phyloP scores from a whole-genome alignment of 2,888 invertebrate genomes.

The Platerodrilus igneus region DNA sequence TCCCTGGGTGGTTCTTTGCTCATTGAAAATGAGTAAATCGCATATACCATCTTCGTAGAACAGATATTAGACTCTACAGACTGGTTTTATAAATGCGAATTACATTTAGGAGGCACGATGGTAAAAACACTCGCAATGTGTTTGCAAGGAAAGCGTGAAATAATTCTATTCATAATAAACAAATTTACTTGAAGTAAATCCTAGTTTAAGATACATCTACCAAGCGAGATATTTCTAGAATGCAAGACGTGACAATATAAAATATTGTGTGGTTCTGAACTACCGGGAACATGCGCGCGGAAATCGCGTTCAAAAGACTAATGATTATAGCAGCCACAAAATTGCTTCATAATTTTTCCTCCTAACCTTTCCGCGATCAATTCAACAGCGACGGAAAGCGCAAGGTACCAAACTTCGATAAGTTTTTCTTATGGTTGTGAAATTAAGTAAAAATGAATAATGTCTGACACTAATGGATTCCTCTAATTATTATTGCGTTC shows the following conservation, averaged over 20 bases:
- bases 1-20: slow-evolving; percentile 17
- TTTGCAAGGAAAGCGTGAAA: too few relatives aligned
- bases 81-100: slow-evolving; percentile 14
- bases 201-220: too few relatives aligned
- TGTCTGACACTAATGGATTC: too few relatives aligned
- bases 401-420: slow-evolving; percentile 41
- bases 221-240: slow-evolving; percentile 22
- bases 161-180: too few relatives aligned
- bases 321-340: slow-evolving; percentile 46
- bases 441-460: slow-evolving; percentile 23
- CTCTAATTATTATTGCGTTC: too few relatives aligned
- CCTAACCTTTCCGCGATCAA: slow-evolving; percentile 48
- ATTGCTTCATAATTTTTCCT: slow-evolving; percentile 50
- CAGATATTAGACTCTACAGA: slow-evolving; percentile 16
- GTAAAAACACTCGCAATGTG: too few relatives aligned
- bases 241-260: slow-evolving; percentile 26
- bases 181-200: too few relatives aligned
- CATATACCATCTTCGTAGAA: slow-evolving; percentile 17
- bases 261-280: slow-evolving; percentile 26
- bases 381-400: slow-evolving; percentile 38
- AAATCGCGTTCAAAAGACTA: slow-evolving; percentile 40
- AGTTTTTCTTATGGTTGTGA: slow-evolving; percentile 34
- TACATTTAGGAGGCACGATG: too few relatives aligned
- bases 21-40: slow-evolving; percentile 25
- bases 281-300: slow-evolving; percentile 23